Conservation (phyloP, 2,797 vertebrate genomes). For the Manis pentadactyla region DNA sequence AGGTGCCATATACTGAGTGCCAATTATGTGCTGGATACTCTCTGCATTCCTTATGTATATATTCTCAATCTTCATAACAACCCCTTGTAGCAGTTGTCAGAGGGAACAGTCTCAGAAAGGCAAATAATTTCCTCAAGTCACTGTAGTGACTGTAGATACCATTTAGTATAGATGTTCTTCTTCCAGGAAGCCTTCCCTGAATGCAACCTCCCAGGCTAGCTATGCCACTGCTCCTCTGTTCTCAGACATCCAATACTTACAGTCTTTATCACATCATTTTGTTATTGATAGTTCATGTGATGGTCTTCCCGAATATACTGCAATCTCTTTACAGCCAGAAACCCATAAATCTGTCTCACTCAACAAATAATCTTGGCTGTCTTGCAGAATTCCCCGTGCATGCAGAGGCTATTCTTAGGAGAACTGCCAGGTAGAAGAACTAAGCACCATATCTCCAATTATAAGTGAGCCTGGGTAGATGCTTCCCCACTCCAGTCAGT, state of each 20-base stretch:
- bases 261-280: neutral
- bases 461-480: neutral
- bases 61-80: neutral
- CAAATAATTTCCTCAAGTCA: neutral
- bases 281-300: neutral
- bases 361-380: neutral
- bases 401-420: neutral
- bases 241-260: neutral
- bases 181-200: constrained; percentile 33
- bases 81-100: neutral
- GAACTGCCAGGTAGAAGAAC: neutral
- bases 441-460: neutral
- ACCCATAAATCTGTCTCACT: neutral
- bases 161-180: neutral
- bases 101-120: neutral
- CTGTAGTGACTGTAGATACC: neutral
- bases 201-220: neutral
- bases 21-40: neutral
- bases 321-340: neutral
- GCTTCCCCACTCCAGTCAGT: neutral
- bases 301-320: neutral
- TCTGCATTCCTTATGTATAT: too few species aligned
- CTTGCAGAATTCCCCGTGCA: neutral
- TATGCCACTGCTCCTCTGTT: neutral
- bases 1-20: neutral